These are phyloP conservation scores for Zonotrichia leucophrys DNA, from an alignment of 2,113 vertebrate species.

Conservation along the genomic window DNA sequence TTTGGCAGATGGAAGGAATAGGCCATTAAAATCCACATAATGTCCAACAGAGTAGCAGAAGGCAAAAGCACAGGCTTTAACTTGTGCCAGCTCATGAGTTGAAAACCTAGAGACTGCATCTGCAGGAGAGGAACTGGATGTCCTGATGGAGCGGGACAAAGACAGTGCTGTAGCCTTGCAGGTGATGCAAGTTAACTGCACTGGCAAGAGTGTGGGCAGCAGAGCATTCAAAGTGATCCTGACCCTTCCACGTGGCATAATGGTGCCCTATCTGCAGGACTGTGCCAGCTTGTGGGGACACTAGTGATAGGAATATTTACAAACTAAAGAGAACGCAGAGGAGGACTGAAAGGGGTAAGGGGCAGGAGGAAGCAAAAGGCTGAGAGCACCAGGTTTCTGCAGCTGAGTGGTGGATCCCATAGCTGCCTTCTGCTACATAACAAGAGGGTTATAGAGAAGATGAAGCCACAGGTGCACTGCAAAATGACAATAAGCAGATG, in stretches of 20 bases:
- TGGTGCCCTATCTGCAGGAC: neutral
- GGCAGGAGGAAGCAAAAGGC: neutral
- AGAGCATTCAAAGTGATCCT: neutral
- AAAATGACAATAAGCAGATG: neutral
- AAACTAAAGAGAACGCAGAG: neutral
- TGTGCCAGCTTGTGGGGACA: neutral
- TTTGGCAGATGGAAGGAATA: neutral
- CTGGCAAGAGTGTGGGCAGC: neutral
- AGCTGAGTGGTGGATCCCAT: neutral
- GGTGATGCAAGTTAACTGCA: neutral
- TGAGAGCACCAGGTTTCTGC: neutral
- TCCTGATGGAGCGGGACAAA: neutral
- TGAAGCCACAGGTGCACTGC: neutral
- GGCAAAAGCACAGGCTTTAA: neutral
- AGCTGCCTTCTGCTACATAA: neutral
- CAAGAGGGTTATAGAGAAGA: neutral
- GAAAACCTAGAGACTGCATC: neutral
- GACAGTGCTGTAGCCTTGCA: neutral
- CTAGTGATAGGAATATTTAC: neutral
- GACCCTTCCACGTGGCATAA: rapidly evolving
- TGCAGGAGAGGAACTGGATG: neutral
- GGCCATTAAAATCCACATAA: neutral
- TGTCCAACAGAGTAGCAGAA: neutral
- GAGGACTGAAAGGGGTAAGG: neutral
- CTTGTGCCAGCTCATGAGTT: rapidly evolving